phyloP scores from a whole-genome alignment of 2,888 invertebrate species.

The Nemoura dubitans region DNA sequence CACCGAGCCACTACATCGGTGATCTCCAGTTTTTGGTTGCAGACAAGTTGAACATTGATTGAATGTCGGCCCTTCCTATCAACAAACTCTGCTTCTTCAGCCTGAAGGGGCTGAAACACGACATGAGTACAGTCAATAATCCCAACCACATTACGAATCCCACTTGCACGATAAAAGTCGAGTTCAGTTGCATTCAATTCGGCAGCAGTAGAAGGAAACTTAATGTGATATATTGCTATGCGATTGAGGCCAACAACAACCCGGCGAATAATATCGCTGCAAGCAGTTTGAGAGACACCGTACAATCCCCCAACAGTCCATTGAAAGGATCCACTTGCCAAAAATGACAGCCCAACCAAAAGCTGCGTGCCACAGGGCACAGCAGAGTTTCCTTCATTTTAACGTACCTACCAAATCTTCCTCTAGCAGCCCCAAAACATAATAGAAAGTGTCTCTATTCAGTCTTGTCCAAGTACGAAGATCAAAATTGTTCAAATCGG shows the following conservation, averaged over 20 bases:
- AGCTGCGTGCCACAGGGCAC: conserved; percentile 17
- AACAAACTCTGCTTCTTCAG: background rate
- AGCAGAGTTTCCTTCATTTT: conserved; percentile 21
- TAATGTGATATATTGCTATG: conserved; percentile 8
- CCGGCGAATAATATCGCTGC: conserved; percentile 19
- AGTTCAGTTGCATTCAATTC: conserved; percentile 16
- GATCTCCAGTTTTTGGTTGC: conserved; percentile 7
- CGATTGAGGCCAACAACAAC: conserved; percentile 15
- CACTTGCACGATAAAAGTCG: conserved; percentile 8
- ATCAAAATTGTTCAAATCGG: conserved; percentile 9
- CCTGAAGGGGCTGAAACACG: background rate
- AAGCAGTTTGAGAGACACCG: conserved; percentile 5
- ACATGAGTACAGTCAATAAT: conserved; percentile 20
- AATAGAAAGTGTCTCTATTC: conserved; percentile 3
- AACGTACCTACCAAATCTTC: background rate
- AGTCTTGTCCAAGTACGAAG: background rate
- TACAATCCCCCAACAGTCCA: background rate
- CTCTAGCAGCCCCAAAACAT: background rate
- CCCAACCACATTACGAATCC: conserved; percentile 14
- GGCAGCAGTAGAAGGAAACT: conserved; percentile 20
- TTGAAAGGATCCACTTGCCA: conserved; percentile 18
- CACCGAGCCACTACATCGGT: conserved; percentile 20
- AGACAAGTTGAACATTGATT: conserved; percentile 15
- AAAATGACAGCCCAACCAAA: background rate
- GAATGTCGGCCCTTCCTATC: background rate